Base-by-base conservation (phyloP, 2,797 vertebrate genomes). In the Propithecus deckenii region DNA sequence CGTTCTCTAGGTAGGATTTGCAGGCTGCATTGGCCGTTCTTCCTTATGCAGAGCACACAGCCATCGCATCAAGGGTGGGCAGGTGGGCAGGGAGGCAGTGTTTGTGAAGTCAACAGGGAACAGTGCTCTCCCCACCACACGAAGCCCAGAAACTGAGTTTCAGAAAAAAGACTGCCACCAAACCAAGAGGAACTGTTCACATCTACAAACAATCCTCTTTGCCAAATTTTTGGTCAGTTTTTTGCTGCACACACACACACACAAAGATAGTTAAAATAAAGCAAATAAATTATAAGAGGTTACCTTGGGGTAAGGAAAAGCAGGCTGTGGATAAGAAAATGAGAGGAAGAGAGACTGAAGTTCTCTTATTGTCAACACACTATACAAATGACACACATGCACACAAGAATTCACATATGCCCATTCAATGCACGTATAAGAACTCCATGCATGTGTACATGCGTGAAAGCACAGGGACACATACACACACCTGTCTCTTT, bases 221-320 rank as follows among this genome's bases (percentile, higher is more conserved):
- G 84, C 81, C 90, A 95, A 86, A 95, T 94, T 81, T 78, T 52
- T 89, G 41, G 67, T 35, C 25, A n/a, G 22, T n/a, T 72, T 74
- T 71, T 67, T 80, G 12, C n/a, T 57, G 28, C 17, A 4, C 20
- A 38, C 69, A 85, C 61, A 94, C 69, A 85, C 55, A 94, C 30
- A 93, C n/a, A 95, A 61, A 63, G 69, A 67, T n/a, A 72, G n/a
- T 89, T 59, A 75, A 50, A 81, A 78, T 75, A 86, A 96, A 93
- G 28, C 17, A 95, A 86, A 71, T 55, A 81, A 78, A 85, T 38
- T 32, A 9, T 43, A 48, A 91, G 59, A 79, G 28, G 9, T 59
- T 83, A 81, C 50, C 15, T 50, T 86, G 2, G 25, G 25, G 32
- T 86, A 92, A 91, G 35, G 43, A 92, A 84, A 89, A 86, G 11